Percentiles rank a stretch among this genome's conserved stretches.
These are phyloP conservation scores for Arge pagana DNA, from an alignment of 2,888 invertebrate species.

Conservation along the genomic window DNA sequence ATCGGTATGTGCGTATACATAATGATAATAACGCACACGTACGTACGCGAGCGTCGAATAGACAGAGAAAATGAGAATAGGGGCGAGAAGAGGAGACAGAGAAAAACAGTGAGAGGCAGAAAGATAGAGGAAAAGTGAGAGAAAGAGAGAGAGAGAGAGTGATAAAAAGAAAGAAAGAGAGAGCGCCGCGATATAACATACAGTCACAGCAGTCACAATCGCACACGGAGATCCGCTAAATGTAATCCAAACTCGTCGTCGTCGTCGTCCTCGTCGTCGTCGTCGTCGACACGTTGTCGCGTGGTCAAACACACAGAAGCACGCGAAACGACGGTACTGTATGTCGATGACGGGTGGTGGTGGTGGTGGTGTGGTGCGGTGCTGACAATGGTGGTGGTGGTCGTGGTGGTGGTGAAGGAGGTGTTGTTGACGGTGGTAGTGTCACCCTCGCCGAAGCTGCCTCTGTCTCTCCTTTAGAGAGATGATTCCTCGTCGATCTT, in stretches of 20 bases:
- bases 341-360: constrained; percentile 1
- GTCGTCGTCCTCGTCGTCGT: background rate
- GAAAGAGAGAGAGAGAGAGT: background rate
- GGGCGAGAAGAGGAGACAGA: background rate
- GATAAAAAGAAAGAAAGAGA: background rate
- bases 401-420: constrained; percentile 10
- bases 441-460: no score
- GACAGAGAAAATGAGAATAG: background rate
- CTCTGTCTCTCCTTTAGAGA: no score
- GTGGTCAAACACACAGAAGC: no score
- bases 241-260: no score
- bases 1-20: constrained; percentile 19
- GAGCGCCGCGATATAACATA: background rate
- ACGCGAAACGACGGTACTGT: no score
- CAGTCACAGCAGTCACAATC: no score
- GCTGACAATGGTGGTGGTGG: constrained; percentile 1
- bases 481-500: no score
- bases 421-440: background rate
- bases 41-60: background rate
- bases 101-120: background rate
- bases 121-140: no score
- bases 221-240: no score
- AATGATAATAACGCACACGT: constrained; percentile 12
- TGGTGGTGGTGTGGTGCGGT: background rate
- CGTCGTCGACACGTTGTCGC: no score